These are phyloP conservation scores for Leptinotarsa juncta DNA, from an alignment of 2,888 invertebrate genomes.

Conservation along the genomic window DNA sequence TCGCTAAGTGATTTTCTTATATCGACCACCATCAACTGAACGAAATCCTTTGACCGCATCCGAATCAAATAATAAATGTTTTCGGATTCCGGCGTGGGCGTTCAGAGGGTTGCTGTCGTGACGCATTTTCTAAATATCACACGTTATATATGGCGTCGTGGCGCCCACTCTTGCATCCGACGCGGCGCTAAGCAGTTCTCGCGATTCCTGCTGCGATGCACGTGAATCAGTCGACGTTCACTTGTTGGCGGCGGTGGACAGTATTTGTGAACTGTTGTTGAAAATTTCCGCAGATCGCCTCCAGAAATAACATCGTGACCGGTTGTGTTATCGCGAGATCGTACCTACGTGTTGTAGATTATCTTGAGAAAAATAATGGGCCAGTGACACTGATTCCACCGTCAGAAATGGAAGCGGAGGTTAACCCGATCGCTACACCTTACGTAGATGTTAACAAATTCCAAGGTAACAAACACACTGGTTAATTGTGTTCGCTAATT, in stretches of 20 bases:
- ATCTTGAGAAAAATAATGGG: constrained; percentile 16
- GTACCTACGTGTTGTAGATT: not conserved
- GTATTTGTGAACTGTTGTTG: not conserved
- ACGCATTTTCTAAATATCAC: constrained; percentile 23
- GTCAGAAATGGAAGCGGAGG: constrained; percentile 47
- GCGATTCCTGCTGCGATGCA: constrained; percentile 27
- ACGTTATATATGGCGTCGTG: constrained; percentile 25
- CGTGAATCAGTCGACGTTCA: constrained; percentile 38
- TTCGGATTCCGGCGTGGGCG: constrained; percentile 5
- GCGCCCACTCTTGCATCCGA: constrained; percentile 23
- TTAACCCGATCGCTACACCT: constrained; percentile 48
- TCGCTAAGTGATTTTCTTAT: too few species aligned
- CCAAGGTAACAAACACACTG: constrained; percentile 49
- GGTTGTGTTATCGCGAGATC: not conserved
- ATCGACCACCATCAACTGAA: not conserved
- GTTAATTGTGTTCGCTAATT: constrained; percentile 2
- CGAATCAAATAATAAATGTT: not conserved
- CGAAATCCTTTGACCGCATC: not conserved
- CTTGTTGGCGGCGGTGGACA: constrained; percentile 38
- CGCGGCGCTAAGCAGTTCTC: constrained; percentile 21
- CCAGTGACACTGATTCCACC: constrained; percentile 3
- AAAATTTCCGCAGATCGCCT: not conserved
- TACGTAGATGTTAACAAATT: constrained; percentile 53
- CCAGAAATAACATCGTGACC: not conserved
- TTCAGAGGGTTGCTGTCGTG: constrained; percentile 18